Evolutionary conservation across 2,797 vertebrate species (phyloP).

Genomic region (Ambastaia sidthimunki): DNA sequence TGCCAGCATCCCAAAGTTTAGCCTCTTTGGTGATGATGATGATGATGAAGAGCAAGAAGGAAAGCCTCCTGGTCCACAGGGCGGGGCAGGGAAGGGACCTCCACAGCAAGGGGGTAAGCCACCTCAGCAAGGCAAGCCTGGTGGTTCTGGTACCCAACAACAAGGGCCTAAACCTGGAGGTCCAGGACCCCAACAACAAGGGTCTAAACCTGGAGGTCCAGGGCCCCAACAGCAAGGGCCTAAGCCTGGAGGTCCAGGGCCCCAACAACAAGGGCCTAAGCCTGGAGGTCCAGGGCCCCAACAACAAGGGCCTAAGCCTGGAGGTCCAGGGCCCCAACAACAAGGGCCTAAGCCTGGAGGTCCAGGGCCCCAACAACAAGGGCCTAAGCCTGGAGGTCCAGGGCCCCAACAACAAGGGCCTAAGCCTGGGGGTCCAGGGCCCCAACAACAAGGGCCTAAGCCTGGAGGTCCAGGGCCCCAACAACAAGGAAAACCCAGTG

Average conservation of each 20-base stretch:
- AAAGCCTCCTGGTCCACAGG: slow-evolving; percentile 25
- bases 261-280: slow-evolving; percentile 32
- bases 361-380: slow-evolving; percentile 73
- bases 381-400: slow-evolving; percentile 63
- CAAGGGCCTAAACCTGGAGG: slow-evolving; percentile 54
- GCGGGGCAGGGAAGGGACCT: slow-evolving; percentile 65
- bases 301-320: slow-evolving; percentile 61
- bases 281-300: slow-evolving; percentile 37
- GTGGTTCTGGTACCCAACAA: too few relatives aligned
- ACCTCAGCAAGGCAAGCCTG: background rate
- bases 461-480: slow-evolving; percentile 63
- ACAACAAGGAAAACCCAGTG: slow-evolving; percentile 74
- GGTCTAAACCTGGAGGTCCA: slow-evolving; percentile 66
- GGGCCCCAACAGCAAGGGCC: slow-evolving; percentile 56
- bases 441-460: slow-evolving; percentile 57
- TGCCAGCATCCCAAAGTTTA: slow-evolving; percentile 86
- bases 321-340: slow-evolving; percentile 62
- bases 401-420: slow-evolving; percentile 51
- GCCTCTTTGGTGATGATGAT: slow-evolving; percentile 89
- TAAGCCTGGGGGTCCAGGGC: slow-evolving; percentile 48
- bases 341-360: slow-evolving; percentile 52
- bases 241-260: slow-evolving; percentile 53
- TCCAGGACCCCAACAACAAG: slow-evolving; percentile 65
- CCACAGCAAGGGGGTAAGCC: slow-evolving; percentile 56
- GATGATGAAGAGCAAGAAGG: slow-evolving; percentile 72